phyloP scores from a whole-genome alignment of 2,113 vertebrate genomes.

The Pithys albifrons region DNA sequence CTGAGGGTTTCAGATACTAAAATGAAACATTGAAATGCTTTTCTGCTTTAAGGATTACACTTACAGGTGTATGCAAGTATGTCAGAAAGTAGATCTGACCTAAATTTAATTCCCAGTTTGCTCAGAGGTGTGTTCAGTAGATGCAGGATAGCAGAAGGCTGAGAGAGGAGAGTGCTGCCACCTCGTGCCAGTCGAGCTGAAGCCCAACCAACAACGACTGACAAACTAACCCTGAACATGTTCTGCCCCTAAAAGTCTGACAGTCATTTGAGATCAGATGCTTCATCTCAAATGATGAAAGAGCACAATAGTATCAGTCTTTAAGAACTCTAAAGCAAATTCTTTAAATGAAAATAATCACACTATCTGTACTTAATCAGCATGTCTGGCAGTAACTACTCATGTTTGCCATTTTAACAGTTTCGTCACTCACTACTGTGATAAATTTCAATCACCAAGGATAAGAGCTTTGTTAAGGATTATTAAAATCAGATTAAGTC shows the following conservation, averaged over 20 bases:
- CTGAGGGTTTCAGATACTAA: not conserved
- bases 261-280: not conserved
- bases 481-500: not conserved
- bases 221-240: not conserved
- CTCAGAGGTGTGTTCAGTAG: not conserved
- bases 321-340: not conserved
- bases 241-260: not conserved
- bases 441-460: not conserved
- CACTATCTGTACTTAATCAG: not conserved
- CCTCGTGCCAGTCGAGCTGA: slow-evolving; percentile 59
- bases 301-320: not conserved
- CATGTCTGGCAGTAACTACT: not conserved
- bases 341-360: not conserved
- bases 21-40: not conserved
- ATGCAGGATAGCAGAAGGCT: not conserved
- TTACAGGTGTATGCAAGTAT: slow-evolving; percentile 16
- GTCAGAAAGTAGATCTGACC: slow-evolving; percentile 37
- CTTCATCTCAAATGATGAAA: not conserved
- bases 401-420: not conserved
- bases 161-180: slow-evolving; percentile 64
- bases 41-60: slow-evolving; percentile 19
- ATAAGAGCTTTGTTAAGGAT: not conserved
- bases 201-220: not conserved
- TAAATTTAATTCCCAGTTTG: slow-evolving; percentile 23
- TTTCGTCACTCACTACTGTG: not conserved